Base-by-base conservation (phyloP, 2,113 vertebrate species). In the Microcebus lehilahytsara region DNA sequence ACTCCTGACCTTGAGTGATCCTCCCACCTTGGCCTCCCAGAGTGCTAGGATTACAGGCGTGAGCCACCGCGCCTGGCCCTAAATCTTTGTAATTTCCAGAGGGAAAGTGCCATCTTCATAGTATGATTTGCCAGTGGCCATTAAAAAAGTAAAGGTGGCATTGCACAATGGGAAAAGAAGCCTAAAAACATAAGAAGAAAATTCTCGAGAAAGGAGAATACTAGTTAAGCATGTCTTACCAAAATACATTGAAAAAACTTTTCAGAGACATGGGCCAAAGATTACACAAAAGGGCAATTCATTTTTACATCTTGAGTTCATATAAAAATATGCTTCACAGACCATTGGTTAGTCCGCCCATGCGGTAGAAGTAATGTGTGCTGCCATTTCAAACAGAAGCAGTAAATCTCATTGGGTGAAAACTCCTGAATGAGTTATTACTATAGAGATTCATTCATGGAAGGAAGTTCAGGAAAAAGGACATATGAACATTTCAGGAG, bases 291-390 rank as follows among this genome's bases (percentile, higher is more conserved):
- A 95, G 56, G 72, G 56, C 30, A 78, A 74, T 91, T 91, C 49
- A 67, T 87, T 92, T 96, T 91, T 72, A 19, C 58, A 40, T 95
- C 84, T 79, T 3, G 7, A 86, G 67, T 89, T 93, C 77, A 34
- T 89, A 58, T 90, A 62, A 97, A 97, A 85, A 51, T 74, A 91
- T 14, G 42, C 53, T 42, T 92, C 85, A 53, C 42, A 93, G 97
- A 58, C 90, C 64, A 71, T 92, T 85, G 69, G 46, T 87, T 62
- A 87, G 80, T 62, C 69, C 80, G 66, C 72, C 60, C 81, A 34
- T 40, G 32, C 5, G 91, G 37, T 85, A 20, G 49, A 92, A 95
- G 72, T 56, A 42, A 92, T 60, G 6, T 40, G 14, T 83, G 78
- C 60, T 95, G 56, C 84, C 62, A 66, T 95, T 91, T 97, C 74